Conservation (phyloP, 1,140 invertebrate genomes). For the Formica exsecta region DNA sequence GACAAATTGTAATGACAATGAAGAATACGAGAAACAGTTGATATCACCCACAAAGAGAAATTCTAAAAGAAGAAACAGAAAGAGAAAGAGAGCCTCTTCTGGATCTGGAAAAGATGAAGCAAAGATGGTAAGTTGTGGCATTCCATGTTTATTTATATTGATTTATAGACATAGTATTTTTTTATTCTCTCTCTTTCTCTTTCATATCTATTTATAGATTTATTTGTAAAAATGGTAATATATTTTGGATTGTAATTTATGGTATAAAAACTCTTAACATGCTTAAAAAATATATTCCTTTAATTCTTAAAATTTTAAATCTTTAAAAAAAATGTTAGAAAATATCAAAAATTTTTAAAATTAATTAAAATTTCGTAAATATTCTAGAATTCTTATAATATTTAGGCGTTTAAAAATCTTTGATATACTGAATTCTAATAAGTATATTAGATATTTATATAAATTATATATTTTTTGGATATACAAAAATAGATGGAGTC, state of each 20-base stretch:
- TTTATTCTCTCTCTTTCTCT: neutral
- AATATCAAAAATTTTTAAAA: too few species aligned
- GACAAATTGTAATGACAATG: constrained; percentile 92
- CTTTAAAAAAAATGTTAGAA: neutral
- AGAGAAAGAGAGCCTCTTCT: constrained; percentile 87
- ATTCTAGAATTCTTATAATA: too few species aligned
- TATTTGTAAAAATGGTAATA: neutral
- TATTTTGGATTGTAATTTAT: neutral
- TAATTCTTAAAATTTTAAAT: neutral
- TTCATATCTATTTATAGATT: neutral
- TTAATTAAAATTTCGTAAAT: too few species aligned
- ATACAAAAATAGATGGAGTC: constrained; percentile 4
- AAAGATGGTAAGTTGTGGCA: constrained; percentile 50
- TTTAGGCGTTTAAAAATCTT: too few species aligned
- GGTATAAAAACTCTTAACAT: too few species aligned
- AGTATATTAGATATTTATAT: neutral
- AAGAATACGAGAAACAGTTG: constrained; percentile 92
- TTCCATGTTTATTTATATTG: constrained; percentile 13
- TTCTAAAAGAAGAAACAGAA: constrained; percentile 87
- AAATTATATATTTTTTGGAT: neutral
- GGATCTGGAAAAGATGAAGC: constrained; percentile 84
- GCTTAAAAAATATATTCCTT: neutral
- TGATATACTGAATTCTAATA: too few species aligned
- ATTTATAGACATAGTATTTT: neutral
- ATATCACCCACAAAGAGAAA: constrained; percentile 89